These are phyloP conservation scores for Panthera leo DNA, from an alignment of 2,113 vertebrate species.

Conservation along the genomic window DNA sequence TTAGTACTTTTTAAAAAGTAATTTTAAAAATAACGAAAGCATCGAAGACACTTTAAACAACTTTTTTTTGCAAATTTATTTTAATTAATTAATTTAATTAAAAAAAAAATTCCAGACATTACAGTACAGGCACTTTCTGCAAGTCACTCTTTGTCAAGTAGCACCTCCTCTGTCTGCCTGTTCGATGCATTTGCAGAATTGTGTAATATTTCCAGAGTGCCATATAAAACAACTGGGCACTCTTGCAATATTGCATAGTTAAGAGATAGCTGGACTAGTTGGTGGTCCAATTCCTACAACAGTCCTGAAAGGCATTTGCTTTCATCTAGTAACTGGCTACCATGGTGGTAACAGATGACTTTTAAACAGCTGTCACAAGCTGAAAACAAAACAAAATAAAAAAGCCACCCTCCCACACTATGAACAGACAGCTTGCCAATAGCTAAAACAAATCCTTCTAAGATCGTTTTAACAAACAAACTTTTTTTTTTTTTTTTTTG, in stretches of 20 bases:
- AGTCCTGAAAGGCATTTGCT: constrained; percentile 35
- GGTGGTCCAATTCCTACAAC: constrained; percentile 56
- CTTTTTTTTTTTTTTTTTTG: neutral
- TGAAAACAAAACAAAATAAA: constrained; percentile 59
- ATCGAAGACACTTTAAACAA: neutral
- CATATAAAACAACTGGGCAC: neutral
- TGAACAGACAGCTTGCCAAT: constrained; percentile 28
- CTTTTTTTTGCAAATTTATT: neutral
- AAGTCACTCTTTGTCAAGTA: neutral
- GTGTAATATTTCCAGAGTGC: neutral
- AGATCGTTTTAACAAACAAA: constrained; percentile 43
- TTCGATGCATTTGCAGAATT: neutral
- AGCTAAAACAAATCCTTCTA: constrained; percentile 45
- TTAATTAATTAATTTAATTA: neutral
- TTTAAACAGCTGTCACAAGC: constrained; percentile 66
- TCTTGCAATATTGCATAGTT: neutral
- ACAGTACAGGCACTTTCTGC: neutral
- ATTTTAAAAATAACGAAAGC: neutral
- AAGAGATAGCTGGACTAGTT: neutral
- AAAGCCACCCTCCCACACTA: constrained; percentile 54
- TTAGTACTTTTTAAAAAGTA: neutral
- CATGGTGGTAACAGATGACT: constrained; percentile 66
- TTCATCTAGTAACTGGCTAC: constrained; percentile 58
- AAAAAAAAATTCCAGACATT: neutral
- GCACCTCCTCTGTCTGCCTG: neutral